These are phyloP conservation scores for Microcebus ravelobensis DNA, from an alignment of 2,113 vertebrate species.

Conservation along the genomic window DNA sequence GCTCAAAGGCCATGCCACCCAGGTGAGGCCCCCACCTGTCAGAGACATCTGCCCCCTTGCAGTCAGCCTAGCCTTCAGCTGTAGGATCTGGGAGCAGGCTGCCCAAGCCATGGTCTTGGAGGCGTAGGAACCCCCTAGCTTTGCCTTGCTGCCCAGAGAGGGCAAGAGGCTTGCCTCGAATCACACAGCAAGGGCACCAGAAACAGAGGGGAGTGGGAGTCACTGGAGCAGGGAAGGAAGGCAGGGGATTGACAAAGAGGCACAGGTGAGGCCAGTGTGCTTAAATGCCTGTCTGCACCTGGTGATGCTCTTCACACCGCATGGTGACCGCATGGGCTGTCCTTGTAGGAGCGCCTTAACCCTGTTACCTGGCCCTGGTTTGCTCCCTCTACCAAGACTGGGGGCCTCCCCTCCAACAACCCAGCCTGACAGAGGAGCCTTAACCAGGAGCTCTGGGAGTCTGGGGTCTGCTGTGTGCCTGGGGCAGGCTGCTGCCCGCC, in stretches of 20 bases:
- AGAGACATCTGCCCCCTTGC: background rate
- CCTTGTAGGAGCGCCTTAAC: background rate
- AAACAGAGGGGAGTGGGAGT: background rate
- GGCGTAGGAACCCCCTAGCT: background rate
- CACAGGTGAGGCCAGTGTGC: background rate
- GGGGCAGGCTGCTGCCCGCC: background rate
- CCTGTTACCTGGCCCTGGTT: background rate
- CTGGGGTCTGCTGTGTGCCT: background rate
- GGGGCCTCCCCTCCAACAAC: background rate
- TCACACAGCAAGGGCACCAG: background rate
- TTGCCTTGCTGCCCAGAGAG: background rate
- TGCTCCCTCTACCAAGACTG: background rate
- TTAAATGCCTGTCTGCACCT: background rate
- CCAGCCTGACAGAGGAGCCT: background rate
- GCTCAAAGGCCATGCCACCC: slow-evolving; percentile 91
- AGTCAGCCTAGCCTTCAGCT: background rate
- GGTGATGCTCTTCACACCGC: background rate
- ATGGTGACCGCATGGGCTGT: background rate
- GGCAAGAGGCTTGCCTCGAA: background rate
- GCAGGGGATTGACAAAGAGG: background rate
- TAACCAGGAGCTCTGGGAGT: background rate
- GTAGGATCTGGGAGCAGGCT: background rate
- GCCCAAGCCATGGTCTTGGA: background rate
- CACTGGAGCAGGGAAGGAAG: background rate
- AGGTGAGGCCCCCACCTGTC: slow-evolving; percentile 83